These are phyloP conservation scores for Drymonia ruficornis DNA, from an alignment of 2,888 invertebrate species.

Conservation along the genomic window DNA sequence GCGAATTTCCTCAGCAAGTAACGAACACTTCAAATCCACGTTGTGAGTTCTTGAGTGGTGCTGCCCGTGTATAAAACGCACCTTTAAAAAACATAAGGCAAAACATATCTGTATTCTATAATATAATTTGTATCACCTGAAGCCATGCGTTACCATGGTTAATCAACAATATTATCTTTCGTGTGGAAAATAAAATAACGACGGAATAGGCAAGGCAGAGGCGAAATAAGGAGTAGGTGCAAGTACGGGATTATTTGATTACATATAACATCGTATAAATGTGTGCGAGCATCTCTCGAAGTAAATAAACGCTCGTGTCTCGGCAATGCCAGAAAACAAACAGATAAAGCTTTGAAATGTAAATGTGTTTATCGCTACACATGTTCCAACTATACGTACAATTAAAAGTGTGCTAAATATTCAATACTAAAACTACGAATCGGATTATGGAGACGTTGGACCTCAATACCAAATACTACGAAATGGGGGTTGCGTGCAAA, in stretches of 20 bases:
- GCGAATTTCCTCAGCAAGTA: conserved; percentile 60
- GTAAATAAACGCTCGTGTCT: conserved; percentile 63
- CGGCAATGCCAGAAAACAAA: conserved; percentile 85
- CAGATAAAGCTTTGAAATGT: conserved; percentile 79
- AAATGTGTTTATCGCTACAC: conserved; percentile 55
- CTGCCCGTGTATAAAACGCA: conserved; percentile 75
- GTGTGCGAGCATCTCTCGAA: conserved; percentile 55
- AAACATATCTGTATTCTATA: conserved; percentile 49
- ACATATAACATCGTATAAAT: conserved; percentile 49
- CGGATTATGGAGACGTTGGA: conserved; percentile 45
- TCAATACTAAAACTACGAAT: conserved; percentile 52
- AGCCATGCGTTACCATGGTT: conserved; percentile 79
- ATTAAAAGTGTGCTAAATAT: conserved; percentile 53
- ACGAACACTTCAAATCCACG: conserved; percentile 51
- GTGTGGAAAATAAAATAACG: conserved; percentile 45
- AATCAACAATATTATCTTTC: conserved; percentile 61
- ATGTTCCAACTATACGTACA: conserved; percentile 48
- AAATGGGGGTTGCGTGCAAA: conserved; percentile 56
- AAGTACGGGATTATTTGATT: conserved; percentile 58
- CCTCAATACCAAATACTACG: conserved; percentile 38
- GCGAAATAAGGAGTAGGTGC: conserved; percentile 78
- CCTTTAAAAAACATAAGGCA: conserved; percentile 54
- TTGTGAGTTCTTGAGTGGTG: conserved; percentile 79
- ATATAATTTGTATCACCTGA: conserved; percentile 56
- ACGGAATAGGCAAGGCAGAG: conserved; percentile 73